A percentile compares a stretch with the other conserved stretches of the same genome.
phyloP scores from a whole-genome alignment of 2,797 vertebrate species.

The Myripristis jacobus region DNA sequence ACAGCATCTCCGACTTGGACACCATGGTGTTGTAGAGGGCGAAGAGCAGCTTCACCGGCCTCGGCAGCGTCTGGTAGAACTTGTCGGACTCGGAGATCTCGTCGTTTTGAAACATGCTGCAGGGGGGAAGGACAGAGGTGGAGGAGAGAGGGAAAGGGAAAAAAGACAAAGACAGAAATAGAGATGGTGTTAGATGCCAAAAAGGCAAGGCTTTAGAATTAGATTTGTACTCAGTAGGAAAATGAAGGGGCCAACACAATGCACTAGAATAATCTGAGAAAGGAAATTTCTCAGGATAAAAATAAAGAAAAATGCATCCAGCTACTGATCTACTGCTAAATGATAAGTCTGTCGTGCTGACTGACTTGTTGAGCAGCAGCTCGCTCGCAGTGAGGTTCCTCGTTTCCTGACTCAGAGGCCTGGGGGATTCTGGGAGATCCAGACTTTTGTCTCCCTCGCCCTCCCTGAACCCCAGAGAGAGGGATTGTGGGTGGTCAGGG shows the following conservation, averaged over 20 bases:
- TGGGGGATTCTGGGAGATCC: conserved; percentile 57
- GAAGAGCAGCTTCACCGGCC: conserved; percentile 77
- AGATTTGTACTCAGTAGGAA: not conserved
- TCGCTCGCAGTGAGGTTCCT: conserved; percentile 82
- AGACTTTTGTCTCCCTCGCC: conserved; percentile 60
- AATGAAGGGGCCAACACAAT: no score
- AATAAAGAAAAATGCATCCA: not conserved
- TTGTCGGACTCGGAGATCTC: conserved; percentile 79
- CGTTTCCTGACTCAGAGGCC: conserved; percentile 72
- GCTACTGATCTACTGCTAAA: not conserved
- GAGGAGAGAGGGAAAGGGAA: not conserved
- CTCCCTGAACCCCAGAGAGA: conserved; percentile 42
- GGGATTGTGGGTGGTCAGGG: conserved; percentile 37
- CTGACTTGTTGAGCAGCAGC: conserved; percentile 85
- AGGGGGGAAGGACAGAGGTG: not conserved
- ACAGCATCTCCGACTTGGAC: conserved; percentile 84
- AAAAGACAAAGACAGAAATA: not conserved
- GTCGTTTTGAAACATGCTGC: conserved; percentile 77
- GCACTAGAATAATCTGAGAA: no score
- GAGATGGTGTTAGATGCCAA: not conserved
- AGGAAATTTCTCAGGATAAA: not conserved
- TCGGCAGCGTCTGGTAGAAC: conserved; percentile 73
- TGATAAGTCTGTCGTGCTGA: conserved; percentile 7
- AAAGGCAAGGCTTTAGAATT: no score
- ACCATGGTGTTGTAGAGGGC: conserved; percentile 78